Base-by-base conservation (phyloP, 2,113 vertebrate species). In the Ranitomeya imitator region DNA sequence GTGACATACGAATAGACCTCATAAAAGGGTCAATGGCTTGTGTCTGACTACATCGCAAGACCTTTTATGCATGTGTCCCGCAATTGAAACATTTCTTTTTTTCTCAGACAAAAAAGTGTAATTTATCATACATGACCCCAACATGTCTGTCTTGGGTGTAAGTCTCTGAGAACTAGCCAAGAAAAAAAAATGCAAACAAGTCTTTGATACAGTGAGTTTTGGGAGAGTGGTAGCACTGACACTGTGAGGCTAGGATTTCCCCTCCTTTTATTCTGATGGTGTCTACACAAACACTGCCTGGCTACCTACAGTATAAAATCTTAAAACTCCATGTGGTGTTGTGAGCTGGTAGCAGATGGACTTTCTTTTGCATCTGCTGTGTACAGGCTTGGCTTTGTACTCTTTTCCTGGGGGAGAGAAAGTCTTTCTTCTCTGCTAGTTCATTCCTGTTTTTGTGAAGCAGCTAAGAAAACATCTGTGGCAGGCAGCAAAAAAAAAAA, bases 381-480 rank as follows among this genome's bases (percentile, higher is more conserved):
- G 95, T 96, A 96, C 97, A 98, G 96, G 96, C 96, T 96, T 96
- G 97, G 96, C 97, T 99, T 99, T 99, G 97, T 99, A 97, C 96
- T 98, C 94, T 96, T 98, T 96, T 98, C 97, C 96, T 97, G 96
- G 95, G 98, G 97, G 97, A 98, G 96, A 97, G 95, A 96, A 94
- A 95, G 95, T 96, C 97, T 98, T 98, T 99, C 97, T 97, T 98
- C 97, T 97, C 94, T 96, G 97, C 96, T 97, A 97, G 97, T 97
- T 96, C 97, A 98, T 98, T 99, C 97, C 97, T 98, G 97, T 97
- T 98, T 96, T 98, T 97, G 96, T 97, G 97, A 96, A 98, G 96
- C 97, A 96, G 96, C 97, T 96, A 97, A 97, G 97, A 97, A 98
- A 99, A 99, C 97, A 99, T 99, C 97, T 99, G 98, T 99, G 97